Conservation (phyloP, 1,140 invertebrate genomes). For the Eumeta japonica region DNA sequence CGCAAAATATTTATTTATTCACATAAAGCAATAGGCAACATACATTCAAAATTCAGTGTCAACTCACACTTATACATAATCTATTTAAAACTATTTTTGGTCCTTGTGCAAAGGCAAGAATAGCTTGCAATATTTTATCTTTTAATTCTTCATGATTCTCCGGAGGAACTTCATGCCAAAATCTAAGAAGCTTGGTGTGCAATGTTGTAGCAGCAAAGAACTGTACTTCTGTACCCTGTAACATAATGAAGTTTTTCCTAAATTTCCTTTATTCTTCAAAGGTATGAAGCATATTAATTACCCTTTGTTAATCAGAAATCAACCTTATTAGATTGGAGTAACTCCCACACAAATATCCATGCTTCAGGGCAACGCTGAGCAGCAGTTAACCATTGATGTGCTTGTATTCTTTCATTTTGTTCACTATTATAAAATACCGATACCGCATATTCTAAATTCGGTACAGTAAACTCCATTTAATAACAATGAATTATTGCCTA, state of each 20-base stretch:
- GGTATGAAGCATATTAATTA: background rate
- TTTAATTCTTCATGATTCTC: conserved; percentile 74
- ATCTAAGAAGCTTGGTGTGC: conserved; percentile 81
- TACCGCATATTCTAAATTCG: conserved; percentile 54
- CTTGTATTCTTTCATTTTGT: conserved; percentile 65
- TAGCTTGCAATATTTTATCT: conserved; percentile 71
- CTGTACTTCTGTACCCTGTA: conserved; percentile 80
- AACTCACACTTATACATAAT: conserved; percentile 82
- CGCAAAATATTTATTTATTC: conserved; percentile 1
- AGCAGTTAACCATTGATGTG: conserved; percentile 78
- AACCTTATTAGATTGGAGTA: conserved; percentile 76
- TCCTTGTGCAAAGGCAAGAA: conserved; percentile 73
- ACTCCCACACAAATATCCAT: conserved; percentile 87
- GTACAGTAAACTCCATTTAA: conserved; percentile 48
- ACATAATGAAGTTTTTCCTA: conserved; percentile 10
- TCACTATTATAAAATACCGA: conserved; percentile 56
- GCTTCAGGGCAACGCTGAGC: conserved; percentile 81
- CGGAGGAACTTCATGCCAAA: conserved; percentile 80
- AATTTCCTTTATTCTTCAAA: background rate
- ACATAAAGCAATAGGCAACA: background rate
- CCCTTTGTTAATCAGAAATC: too few relatives aligned
- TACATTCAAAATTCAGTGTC: conserved; percentile 5
- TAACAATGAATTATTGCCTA: too few relatives aligned
- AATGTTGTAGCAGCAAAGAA: conserved; percentile 90
- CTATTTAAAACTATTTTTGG: conserved; percentile 82